Percentiles rank a stretch among this genome's conserved stretches.
These are phyloP conservation scores for Dinomys branickii DNA, from an alignment of 2,113 vertebrate species.

Conservation along the genomic window DNA sequence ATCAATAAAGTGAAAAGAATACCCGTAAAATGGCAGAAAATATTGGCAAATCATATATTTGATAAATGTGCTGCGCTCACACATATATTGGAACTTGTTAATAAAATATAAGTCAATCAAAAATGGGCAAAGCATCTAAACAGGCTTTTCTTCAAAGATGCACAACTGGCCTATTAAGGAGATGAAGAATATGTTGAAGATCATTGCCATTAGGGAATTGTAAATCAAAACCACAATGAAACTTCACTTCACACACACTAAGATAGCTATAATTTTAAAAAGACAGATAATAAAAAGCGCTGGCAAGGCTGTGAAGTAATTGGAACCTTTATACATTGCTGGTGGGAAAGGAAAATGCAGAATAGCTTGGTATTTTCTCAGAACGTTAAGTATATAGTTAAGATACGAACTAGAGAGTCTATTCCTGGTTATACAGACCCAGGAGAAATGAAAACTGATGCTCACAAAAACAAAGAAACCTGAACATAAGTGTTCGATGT, in stretches of 20 bases:
- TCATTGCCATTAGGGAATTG: background rate
- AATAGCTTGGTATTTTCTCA: background rate
- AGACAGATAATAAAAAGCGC: background rate
- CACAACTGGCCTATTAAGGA: background rate
- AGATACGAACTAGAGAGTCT: background rate
- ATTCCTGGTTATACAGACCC: background rate
- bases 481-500: background rate
- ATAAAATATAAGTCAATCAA: background rate
- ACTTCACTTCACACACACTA: rapidly evolving
- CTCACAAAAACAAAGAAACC: background rate
- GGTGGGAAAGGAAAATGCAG: background rate
- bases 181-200: background rate
- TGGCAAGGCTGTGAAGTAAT: background rate
- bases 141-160: background rate
- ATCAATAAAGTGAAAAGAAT: background rate
- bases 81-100: background rate
- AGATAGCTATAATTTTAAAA: background rate
- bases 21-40: background rate
- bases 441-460: background rate
- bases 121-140: background rate
- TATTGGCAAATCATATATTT: background rate
- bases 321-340: background rate
- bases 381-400: background rate
- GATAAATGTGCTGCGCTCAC: background rate
- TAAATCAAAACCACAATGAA: background rate